Evolutionary conservation across 2,797 vertebrate species (phyloP).

Genomic region (Esox masquinongy): DNA sequence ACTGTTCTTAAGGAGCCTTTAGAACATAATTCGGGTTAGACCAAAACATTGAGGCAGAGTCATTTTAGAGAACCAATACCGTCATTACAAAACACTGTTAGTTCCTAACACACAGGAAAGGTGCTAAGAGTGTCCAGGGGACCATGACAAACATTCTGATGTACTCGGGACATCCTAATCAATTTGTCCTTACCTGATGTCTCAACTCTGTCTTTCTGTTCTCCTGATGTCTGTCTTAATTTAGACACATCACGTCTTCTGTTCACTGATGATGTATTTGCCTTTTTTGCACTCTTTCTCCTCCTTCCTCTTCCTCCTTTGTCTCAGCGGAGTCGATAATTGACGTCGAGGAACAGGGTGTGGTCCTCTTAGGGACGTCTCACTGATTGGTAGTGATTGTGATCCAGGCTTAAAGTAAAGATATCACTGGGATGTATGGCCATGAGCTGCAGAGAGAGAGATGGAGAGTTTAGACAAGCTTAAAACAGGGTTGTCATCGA

Average conservation of each 20-base stretch:
- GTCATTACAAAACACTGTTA: too few relatives aligned
- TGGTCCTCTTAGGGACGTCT: background rate
- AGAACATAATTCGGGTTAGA: background rate
- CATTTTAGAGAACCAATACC: too few relatives aligned
- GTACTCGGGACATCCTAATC: background rate
- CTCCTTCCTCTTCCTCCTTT: constrained; percentile 7
- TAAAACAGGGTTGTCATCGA: background rate
- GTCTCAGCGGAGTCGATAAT: constrained; percentile 12
- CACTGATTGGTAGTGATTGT: constrained; percentile 9
- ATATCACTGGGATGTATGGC: background rate
- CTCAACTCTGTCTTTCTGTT: background rate
- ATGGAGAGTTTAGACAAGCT: background rate
- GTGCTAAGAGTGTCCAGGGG: too few relatives aligned
- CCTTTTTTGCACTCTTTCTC: background rate
- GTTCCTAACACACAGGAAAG: too few relatives aligned
- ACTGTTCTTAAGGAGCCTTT: background rate
- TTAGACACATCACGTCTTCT: constrained; percentile 10
- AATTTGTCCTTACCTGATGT: constrained; percentile 38
- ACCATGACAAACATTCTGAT: too few relatives aligned
- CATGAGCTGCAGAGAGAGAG: constrained; percentile 19
- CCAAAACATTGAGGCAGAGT: too few relatives aligned
- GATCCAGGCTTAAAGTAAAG: background rate
- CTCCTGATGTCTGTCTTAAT: constrained; percentile 7
- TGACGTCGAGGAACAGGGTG: background rate
- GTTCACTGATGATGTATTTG: background rate